Evolutionary conservation across 2,113 vertebrate genomes (phyloP), one percentile per base, ranked within the genome.

Genomic region (Calidris pugnax): DNA sequence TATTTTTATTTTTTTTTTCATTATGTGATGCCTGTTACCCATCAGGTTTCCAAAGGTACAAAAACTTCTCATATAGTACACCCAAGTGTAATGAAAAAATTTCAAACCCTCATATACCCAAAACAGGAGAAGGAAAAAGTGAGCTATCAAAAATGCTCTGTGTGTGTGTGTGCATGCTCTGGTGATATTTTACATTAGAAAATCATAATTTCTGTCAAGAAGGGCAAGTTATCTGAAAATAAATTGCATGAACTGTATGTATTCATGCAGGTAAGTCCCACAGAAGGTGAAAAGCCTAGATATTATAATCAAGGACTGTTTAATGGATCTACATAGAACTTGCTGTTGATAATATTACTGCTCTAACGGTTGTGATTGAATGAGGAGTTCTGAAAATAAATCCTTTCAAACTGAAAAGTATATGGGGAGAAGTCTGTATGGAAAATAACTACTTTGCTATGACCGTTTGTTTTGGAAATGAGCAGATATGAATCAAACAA

Each of bases 351-450:
- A 37, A 28, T 39, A 37, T 47, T 89, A 32, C 51, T 78, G 56
- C 7, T 78, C 11, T 37, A 67, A 32, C 13, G 6, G 12, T 35
- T 68, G 16, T 60, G 43, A 57, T 2, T 15, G 37, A 83, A 41
- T 13, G 39, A 62, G 19, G 9, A 43, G 23, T 78, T 84, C 18
- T 59, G 37, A 68, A 95, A 85, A 85, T 5, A 91, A 71, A 13
- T 63, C 5, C 75, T 77, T 87, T 87, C 50, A 62, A 87, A 47
- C 30, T 32, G 9, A 14, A 32, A 7, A 35, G 4, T 23, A 6
- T 11, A 32, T 22, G 2, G 4, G 4, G 7, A 41, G 35, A n/a
- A 59, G 1, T 27, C 4, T 35, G 2, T 24, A 4, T 59, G 15
- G 28, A 33, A 28, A 81, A 81, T 27, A 43, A 14, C 28, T 62